Evolutionary conservation across 53 echinoderm and acorn worm genomes (phyloP), one percentile per base, ranked within the genome.

Genomic region (Crossaster papposus): DNA sequence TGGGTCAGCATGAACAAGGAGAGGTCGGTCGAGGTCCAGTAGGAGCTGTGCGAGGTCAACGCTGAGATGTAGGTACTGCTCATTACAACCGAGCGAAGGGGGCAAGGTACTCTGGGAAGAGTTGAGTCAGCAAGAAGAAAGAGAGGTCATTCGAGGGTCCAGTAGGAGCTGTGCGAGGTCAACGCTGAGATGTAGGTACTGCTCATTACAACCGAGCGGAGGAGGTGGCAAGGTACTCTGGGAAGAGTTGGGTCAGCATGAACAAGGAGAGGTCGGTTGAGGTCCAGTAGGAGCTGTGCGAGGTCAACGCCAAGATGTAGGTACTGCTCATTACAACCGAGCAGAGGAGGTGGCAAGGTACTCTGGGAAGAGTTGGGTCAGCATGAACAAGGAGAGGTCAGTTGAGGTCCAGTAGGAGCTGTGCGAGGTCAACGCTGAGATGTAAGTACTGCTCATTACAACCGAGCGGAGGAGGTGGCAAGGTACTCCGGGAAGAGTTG

Each of bases 91-190:
- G 70, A 23, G 83, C 34, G 2, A 3, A 50, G 14, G 85, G 51
- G 51, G 85, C 65, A 52, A 95, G 82, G 81, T 95, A 91, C 4
- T 95, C 93, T 31, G 97, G 97, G 64, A 95, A 97, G 30, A 97
- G 89, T n/a, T 94, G 95, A 20, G 94, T 90, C 73, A 97, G 65
- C 44, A 97, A 75, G 55, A 97, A 97, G 10, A 95, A 89, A 15
- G 89, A 93, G 17, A 97, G 89, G 62, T 97, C 97, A 14, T 78
- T 65, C 0, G 97, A 94, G 13, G 95, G n/a, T 72, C 97, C 97
- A 97, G 90, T 97, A 97, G 0, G 95, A 94, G 20, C 94, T 97
- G 83, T 98, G 95, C 4, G 95, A 98, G 10, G 98, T 98, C 53
- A 98, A 72, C 2, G 98, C 98, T 52, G 98, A 95, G 64, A 96